Percentiles rank a stretch among this genome's conserved stretches.
Evolutionary conservation across 1,140 invertebrate genomes (phyloP).

Genomic region (Drosophila mojavensis): DNA sequence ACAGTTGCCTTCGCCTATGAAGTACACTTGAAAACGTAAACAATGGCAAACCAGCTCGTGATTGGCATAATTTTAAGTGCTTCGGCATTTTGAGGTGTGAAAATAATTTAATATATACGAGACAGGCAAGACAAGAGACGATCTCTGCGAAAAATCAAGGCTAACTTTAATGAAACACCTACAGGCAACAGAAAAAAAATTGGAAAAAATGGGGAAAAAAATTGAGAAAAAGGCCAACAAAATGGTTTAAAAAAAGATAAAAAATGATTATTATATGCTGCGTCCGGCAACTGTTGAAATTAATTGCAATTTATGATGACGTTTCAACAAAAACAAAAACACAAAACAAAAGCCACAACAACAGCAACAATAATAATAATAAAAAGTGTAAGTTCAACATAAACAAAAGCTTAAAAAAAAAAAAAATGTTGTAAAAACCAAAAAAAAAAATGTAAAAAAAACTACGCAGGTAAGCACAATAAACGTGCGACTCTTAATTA

Average conservation of each 20-base stretch:
- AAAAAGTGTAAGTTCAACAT: constrained; percentile 61
- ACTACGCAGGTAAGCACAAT: constrained; percentile 79
- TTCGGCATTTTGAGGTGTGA: constrained; percentile 65
- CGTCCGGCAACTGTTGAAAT: constrained; percentile 62
- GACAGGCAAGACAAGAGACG: constrained; percentile 7
- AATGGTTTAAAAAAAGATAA: constrained; percentile 12
- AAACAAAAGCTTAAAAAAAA: constrained; percentile 56
- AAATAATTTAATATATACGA: constrained; percentile 73
- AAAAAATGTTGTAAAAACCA: constrained; percentile 61
- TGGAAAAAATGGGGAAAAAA: background rate
- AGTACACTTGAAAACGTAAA: constrained; percentile 54
- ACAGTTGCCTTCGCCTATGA: constrained; percentile 26
- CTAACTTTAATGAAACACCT: constrained; percentile 81
- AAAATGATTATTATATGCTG: constrained; percentile 43
- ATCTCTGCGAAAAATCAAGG: constrained; percentile 61
- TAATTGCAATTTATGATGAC: constrained; percentile 83
- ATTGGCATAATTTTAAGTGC: constrained; percentile 77
- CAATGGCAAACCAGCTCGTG: constrained; percentile 59
- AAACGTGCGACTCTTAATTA: constrained; percentile 81
- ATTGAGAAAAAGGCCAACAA: constrained; percentile 3
- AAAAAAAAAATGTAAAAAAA: constrained; percentile 47
- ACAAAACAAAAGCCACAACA: constrained; percentile 56
- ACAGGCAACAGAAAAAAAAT: constrained; percentile 55
- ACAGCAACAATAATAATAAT: constrained; percentile 23
- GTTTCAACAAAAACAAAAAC: constrained; percentile 73